Base-by-base conservation (phyloP, 2,888 invertebrate genomes). In the Ormia ochracea region DNA sequence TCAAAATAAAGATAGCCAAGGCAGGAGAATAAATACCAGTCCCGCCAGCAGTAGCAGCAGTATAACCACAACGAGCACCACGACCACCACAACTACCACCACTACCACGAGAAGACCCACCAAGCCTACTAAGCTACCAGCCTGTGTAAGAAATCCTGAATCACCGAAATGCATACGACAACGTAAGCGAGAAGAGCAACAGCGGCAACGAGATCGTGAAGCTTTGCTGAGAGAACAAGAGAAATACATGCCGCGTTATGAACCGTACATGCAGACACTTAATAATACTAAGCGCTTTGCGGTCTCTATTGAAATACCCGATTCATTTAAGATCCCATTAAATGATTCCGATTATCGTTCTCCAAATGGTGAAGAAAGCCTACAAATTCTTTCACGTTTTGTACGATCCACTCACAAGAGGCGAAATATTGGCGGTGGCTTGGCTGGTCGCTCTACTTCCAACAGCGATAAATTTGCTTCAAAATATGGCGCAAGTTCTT, bases 281-380 rank as follows among this genome's bases (percentile, higher is more conserved):
- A 88, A 88, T 72, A 88, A 88, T 50, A 88, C 88, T 0, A 86
- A 87, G 31, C 85, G 88, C 4, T 88, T 88, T 78, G 88, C 88
- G 0, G 88, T 88, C 0, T 88, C 88, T 12, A 88, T 88, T 19
- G 88, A 88, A 78, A 88, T 88, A 80, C 88, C 88, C 4, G 88
- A 88, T 38, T 88, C 88, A 1, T 86, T 88, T 26, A 89, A 87
- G 65, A 79, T 81, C 3, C 83, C 85, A 3, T 77, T 83, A 19
- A 85, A 85, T 38, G 82, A 84, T n/a, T 78, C 70, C 1, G 59
- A 77, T 4, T 19, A 36, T 78, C 31, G 74, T 66, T 5, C 58
- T 36, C 14, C 61, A 2, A 81, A 75, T 1, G 82, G 79, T 7
- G 82, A 82, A 12, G 77, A 80, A 43, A 73, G 83, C 10, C 82